phyloP scores from a whole-genome alignment of 2,888 invertebrate species.

The Seladonia tumulorum region DNA sequence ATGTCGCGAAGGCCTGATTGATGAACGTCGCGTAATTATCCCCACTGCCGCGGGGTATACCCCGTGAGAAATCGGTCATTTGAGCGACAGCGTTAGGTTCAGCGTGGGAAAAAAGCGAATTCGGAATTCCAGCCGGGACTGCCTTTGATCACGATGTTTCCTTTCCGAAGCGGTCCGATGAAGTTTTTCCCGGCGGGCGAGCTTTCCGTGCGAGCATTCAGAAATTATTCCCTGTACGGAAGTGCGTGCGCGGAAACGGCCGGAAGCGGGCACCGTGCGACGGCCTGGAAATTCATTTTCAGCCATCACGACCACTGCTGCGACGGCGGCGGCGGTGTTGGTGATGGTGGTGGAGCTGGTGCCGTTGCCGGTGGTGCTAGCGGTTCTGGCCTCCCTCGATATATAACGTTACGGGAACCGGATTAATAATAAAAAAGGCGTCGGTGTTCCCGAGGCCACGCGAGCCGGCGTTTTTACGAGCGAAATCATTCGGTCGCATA shows the following conservation, averaged over 20 bases:
- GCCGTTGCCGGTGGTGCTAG: neutral
- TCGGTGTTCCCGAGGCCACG: conserved; percentile 15
- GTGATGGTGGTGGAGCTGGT: neutral
- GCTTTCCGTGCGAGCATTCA: neutral
- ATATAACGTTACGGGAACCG: neutral
- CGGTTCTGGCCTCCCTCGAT: neutral
- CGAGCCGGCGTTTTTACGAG: conserved; percentile 48
- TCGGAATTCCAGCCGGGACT: neutral
- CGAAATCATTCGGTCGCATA: conserved; percentile 57
- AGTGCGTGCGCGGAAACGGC: neutral
- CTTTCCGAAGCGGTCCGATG: neutral
- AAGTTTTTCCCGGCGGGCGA: neutral
- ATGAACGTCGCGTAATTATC: too few relatives aligned
- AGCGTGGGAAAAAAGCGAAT: neutral
- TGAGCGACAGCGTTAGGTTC: neutral
- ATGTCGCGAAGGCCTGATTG: too few relatives aligned
- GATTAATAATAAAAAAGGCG: conserved; percentile 61
- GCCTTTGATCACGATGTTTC: neutral
- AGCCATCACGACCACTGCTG: conserved; percentile 17
- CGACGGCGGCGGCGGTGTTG: neutral
- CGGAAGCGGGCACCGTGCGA: neutral
- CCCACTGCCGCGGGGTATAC: too few relatives aligned
- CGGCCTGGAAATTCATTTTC: conserved; percentile 24
- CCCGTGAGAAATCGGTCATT: neutral
- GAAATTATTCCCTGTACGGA: conserved; percentile 5